Conservation (phyloP, 2,113 vertebrate genomes). For the Dromaius novaehollandiae region DNA sequence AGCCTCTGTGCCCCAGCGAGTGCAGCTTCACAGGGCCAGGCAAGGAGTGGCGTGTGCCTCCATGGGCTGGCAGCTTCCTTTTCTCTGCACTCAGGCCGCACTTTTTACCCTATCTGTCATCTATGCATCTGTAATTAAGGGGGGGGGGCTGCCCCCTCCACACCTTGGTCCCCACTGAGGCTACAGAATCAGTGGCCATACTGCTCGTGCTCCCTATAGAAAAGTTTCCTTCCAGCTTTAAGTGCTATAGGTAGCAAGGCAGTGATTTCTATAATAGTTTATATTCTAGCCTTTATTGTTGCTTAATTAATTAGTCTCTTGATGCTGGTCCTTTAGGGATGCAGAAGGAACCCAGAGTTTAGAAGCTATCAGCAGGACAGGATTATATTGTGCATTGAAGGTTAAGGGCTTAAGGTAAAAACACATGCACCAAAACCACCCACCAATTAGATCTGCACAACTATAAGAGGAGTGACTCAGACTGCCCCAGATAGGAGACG, state of each 20-base stretch:
- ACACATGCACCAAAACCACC: not conserved
- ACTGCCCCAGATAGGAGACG: not conserved
- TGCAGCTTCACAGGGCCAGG: too few relatives aligned
- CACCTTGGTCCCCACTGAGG: too few relatives aligned
- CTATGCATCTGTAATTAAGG: too few relatives aligned
- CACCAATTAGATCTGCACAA: not conserved
- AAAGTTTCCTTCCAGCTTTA: not conserved
- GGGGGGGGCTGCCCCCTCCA: too few relatives aligned
- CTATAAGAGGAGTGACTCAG: not conserved
- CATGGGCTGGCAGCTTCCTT: too few relatives aligned
- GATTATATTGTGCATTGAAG: not conserved
- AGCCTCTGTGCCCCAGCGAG: too few relatives aligned
- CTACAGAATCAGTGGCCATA: too few relatives aligned
- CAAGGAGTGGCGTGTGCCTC: too few relatives aligned
- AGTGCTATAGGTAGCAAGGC: not conserved
- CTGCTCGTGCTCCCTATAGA: not conserved
- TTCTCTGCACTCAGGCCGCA: too few relatives aligned
- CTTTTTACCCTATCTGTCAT: too few relatives aligned
- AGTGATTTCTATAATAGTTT: not conserved
- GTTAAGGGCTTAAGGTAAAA: not conserved
- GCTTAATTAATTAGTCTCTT: not conserved
- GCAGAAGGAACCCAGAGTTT: not conserved
- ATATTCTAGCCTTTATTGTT: not conserved
- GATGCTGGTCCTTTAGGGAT: not conserved
- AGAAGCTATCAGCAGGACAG: accelerated